These are phyloP conservation scores for Ectropis grisescens DNA, from an alignment of 1,140 invertebrate species.

Conservation along the genomic window DNA sequence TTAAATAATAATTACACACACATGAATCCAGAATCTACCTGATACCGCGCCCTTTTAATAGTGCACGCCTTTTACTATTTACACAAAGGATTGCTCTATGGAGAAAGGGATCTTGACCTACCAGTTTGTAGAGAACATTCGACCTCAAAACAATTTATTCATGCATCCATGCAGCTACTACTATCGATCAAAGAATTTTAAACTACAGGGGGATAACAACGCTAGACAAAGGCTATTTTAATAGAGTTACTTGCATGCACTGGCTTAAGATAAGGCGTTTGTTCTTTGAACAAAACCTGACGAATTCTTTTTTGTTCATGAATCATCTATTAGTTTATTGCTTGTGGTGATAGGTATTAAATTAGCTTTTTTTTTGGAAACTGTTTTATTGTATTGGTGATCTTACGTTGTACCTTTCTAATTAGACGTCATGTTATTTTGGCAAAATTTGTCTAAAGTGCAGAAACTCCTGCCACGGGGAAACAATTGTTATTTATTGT, in stretches of 20 bases:
- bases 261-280: conserved; percentile 21
- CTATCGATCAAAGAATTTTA: conserved; percentile 60
- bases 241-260: conserved; percentile 62
- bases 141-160: conserved; percentile 66
- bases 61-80: conserved; percentile 60
- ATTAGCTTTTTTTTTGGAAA: no score
- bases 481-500: no score
- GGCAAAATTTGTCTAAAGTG: no score
- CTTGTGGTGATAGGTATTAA: no score
- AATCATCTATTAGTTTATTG: not conserved
- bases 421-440: no score
- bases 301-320: not conserved
- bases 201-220: conserved; percentile 67
- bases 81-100: conserved; percentile 64
- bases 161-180: conserved; percentile 60
- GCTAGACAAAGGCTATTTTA: conserved; percentile 63
- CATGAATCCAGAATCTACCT: conserved; percentile 30
- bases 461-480: no score
- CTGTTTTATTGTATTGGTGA: no score
- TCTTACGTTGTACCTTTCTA: no score
- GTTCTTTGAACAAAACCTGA: not conserved
- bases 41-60: conserved; percentile 61
- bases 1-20: conserved; percentile 25
- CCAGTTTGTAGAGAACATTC: conserved; percentile 59
- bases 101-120: conserved; percentile 69